Conservation (phyloP, 2,888 invertebrate genomes). For the Plebejus melissa region DNA sequence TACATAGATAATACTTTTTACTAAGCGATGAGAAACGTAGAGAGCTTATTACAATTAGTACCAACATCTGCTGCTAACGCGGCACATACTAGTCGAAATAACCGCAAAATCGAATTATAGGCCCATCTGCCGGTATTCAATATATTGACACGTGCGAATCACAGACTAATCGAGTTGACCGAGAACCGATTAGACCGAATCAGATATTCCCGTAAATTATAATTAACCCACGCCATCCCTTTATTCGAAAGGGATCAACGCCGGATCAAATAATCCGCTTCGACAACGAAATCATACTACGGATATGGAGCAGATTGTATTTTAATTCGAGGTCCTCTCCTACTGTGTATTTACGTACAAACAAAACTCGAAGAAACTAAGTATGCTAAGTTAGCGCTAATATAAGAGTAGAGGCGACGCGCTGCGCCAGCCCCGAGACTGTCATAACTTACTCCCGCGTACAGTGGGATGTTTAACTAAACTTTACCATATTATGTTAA, state of each 20-base stretch:
- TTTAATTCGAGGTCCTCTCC: slow-evolving; percentile 29
- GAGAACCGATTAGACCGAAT: slow-evolving; percentile 45
- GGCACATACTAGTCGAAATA: slow-evolving; percentile 64
- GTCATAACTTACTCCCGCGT: slow-evolving; percentile 66
- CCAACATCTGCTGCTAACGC: slow-evolving; percentile 59
- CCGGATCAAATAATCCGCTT: neutral
- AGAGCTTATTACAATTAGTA: slow-evolving; percentile 52
- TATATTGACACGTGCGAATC: slow-evolving; percentile 55
- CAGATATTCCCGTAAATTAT: slow-evolving; percentile 17
- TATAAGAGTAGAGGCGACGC: slow-evolving; percentile 61
- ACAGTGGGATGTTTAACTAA: slow-evolving; percentile 31
- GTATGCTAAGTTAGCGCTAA: slow-evolving; percentile 74
- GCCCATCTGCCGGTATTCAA: slow-evolving; percentile 57
- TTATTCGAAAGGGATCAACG: slow-evolving; percentile 19
- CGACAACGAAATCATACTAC: neutral
- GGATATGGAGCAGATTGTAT: neutral
- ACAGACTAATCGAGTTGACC: slow-evolving; percentile 51
- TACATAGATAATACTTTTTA: no score
- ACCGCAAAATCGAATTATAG: slow-evolving; percentile 74
- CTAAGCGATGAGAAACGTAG: slow-evolving; percentile 31
- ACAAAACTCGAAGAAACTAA: slow-evolving; percentile 75
- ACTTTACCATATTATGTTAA: slow-evolving; percentile 9
- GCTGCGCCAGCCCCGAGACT: slow-evolving; percentile 54
- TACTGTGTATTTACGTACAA: slow-evolving; percentile 70
- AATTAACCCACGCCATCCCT: slow-evolving; percentile 16